Conservation (phyloP, 2,113 vertebrate species). For the Saimiri boliviensis region DNA sequence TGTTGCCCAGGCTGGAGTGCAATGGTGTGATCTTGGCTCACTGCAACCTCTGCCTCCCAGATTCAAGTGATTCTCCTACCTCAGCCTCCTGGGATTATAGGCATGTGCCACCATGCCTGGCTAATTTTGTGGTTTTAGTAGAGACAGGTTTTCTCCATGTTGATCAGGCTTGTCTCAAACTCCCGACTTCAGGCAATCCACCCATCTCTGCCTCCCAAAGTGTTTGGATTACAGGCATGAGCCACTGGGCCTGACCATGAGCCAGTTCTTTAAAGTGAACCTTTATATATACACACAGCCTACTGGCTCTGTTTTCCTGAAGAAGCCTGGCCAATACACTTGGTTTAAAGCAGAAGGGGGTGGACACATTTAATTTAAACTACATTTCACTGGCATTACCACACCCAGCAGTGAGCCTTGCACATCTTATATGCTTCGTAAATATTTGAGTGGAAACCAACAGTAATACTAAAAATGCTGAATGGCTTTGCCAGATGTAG, state of each 20-base stretch:
- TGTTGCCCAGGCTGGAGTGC: no score
- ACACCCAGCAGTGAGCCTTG: not conserved
- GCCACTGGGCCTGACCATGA: not conserved
- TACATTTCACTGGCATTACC: not conserved
- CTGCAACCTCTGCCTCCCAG: no score
- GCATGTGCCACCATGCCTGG: no score
- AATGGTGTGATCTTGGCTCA: no score
- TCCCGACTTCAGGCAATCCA: no score
- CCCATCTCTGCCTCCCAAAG: no score
- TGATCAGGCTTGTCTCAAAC: no score
- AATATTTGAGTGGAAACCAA: slow-evolving; percentile 37
- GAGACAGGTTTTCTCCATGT: no score
- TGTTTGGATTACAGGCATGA: no score
- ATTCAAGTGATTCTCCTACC: no score
- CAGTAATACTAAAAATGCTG: not conserved
- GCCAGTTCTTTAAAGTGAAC: not conserved
- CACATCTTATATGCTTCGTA: not conserved
- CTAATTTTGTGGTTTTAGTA: no score
- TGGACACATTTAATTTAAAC: not conserved
- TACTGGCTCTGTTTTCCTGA: not conserved
- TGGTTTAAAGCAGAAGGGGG: not conserved
- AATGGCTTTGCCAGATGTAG: slow-evolving; percentile 19
- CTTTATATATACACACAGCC: not conserved
- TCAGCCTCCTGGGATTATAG: no score
- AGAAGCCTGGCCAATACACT: not conserved